Evolutionary conservation across 1,140 invertebrate genomes (phyloP).

Genomic region (Wasmannia auropunctata): DNA sequence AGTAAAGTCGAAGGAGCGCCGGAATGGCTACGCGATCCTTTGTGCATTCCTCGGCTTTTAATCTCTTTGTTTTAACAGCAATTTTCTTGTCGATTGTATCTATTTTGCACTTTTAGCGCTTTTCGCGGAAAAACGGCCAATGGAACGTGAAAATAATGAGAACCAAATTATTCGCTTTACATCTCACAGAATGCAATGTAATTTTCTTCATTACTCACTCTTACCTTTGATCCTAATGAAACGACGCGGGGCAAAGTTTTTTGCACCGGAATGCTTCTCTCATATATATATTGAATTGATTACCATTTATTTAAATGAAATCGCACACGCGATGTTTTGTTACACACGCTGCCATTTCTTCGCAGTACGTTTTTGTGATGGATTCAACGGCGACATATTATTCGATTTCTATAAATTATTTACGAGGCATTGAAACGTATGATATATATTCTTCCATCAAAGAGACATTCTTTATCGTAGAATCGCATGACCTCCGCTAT

Average conservation of each 20-base stretch:
- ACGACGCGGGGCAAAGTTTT: background rate
- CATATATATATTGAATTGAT: background rate
- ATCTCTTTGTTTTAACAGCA: constrained; percentile 51
- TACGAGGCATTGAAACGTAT: background rate
- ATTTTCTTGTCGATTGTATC: constrained; percentile 33
- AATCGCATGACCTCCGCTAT: background rate
- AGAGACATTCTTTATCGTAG: constrained; percentile 2
- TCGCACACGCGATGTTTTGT: background rate
- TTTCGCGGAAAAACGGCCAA: background rate
- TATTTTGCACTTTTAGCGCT: constrained; percentile 27
- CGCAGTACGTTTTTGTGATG: background rate
- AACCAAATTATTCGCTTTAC: background rate
- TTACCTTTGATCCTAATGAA: background rate
- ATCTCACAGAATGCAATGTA: background rate
- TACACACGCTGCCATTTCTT: background rate
- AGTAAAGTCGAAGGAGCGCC: constrained; percentile 21
- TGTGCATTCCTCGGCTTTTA: constrained; percentile 36
- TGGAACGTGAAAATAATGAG: constrained; percentile 6
- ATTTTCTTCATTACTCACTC: background rate
- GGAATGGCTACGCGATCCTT: background rate
- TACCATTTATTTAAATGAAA: constrained; percentile 34
- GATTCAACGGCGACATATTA: background rate
- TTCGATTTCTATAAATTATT: constrained; percentile 9
- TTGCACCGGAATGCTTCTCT: background rate
- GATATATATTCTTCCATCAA: background rate